phyloP scores from a whole-genome alignment of 2,888 invertebrate species.

The Nineta flava region DNA sequence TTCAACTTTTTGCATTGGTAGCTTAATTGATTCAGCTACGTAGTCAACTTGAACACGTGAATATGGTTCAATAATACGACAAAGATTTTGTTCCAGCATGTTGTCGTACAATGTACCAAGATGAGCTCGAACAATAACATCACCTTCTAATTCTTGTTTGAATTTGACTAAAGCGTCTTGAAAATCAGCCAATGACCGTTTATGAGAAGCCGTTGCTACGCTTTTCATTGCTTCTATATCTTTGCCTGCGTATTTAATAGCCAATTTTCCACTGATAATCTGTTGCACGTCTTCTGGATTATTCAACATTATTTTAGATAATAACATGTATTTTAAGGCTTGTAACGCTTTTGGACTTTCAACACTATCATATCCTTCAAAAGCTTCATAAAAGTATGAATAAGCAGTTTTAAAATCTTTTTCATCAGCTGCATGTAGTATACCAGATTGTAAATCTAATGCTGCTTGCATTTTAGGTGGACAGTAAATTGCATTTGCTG shows the following conservation, averaged over 20 bases:
- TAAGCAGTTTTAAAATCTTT: conserved; percentile 99
- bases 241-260: conserved; percentile 87
- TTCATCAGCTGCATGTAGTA: conserved; percentile 98
- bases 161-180: conserved; percentile 77
- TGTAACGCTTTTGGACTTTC: conserved; percentile 82
- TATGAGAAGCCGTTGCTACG: conserved; percentile 90
- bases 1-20: conserved; percentile 84
- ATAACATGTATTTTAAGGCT: conserved; percentile 97
- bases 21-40: conserved; percentile 78
- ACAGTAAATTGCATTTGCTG: conserved; percentile 98
- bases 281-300: conserved; percentile 92
- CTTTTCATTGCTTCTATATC: conserved; percentile 97
- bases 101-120: conserved; percentile 93
- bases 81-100: conserved; percentile 90
- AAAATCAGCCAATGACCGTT: conserved; percentile 93
- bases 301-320: conserved; percentile 97
- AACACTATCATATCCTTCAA: conserved; percentile 95
- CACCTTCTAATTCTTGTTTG: conserved; percentile 80
- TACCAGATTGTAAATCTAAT: conserved; percentile 92
- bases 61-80: conserved; percentile 97
- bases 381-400: conserved; percentile 99
- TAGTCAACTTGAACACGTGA: conserved; percentile 90
- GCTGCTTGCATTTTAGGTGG: conserved; percentile 98
- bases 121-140: conserved; percentile 93
- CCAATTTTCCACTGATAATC: conserved; percentile 91